A percentile compares a stretch with the other conserved stretches of the same genome.
Conservation (phyloP, 2,888 invertebrate genomes). For the Napeogenes inachia region DNA sequence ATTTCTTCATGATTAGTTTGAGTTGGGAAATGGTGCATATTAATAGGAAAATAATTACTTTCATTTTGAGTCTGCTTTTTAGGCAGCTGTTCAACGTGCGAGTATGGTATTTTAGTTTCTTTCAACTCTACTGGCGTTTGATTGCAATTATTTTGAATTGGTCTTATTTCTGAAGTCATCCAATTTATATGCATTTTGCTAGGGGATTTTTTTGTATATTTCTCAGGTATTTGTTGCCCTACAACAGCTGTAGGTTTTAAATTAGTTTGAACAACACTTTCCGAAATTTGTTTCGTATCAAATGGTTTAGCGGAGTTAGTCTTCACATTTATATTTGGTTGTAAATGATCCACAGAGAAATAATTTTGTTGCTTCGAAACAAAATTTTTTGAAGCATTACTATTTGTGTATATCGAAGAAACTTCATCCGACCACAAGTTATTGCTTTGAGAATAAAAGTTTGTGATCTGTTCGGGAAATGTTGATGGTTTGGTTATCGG, state of each 20-base stretch:
- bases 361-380: constrained; percentile 58
- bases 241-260: constrained; percentile 47
- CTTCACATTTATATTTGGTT: constrained; percentile 46
- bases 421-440: constrained; percentile 68
- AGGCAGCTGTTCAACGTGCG: constrained; percentile 43
- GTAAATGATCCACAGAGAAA: constrained; percentile 47
- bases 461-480: constrained; percentile 64
- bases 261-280: constrained; percentile 39
- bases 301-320: constrained; percentile 49
- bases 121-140: constrained; percentile 48
- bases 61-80: constrained; percentile 62
- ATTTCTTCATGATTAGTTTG: constrained; percentile 64
- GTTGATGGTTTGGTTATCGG: constrained; percentile 50
- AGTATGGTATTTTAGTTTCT: constrained; percentile 51
- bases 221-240: constrained; percentile 52
- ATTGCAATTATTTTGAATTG: constrained; percentile 59
- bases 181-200: constrained; percentile 73
- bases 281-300: constrained; percentile 48
- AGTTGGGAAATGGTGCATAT: constrained; percentile 62
- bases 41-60: constrained; percentile 63
- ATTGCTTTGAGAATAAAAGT: constrained; percentile 64
- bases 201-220: constrained; percentile 67
- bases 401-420: constrained; percentile 60
- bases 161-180: constrained; percentile 72
- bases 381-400: constrained; percentile 51